Evolutionary conservation across 1,140 invertebrate genomes (phyloP).

Genomic region (Linepithema humile): DNA sequence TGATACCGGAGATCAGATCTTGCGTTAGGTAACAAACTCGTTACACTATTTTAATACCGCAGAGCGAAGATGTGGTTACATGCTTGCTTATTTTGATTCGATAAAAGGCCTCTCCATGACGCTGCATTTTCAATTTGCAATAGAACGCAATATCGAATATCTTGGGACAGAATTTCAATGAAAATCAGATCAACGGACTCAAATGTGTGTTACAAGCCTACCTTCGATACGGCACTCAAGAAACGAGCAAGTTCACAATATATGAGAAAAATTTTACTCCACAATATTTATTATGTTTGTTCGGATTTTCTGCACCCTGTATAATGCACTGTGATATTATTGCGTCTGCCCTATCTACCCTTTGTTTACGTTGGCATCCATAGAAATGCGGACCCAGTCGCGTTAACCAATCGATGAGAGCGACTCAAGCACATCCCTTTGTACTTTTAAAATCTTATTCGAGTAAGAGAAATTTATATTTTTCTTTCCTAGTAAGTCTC

Average conservation of each 20-base stretch:
- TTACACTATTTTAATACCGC: constrained; percentile 72
- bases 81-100: constrained; percentile 38
- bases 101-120: constrained; percentile 14
- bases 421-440: constrained; percentile 15
- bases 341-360: background rate
- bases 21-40: constrained; percentile 73
- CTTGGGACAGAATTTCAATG: background rate
- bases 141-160: constrained; percentile 19
- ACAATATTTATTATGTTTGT: background rate
- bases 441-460: background rate
- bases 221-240: background rate
- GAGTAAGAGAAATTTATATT: background rate
- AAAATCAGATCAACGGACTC: background rate
- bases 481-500: too few relatives aligned
- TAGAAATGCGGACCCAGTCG: constrained; percentile 56
- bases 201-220: background rate
- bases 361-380: constrained; percentile 43
- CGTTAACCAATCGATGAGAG: constrained; percentile 31
- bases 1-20: constrained; percentile 70
- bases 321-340: background rate
- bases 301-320: background rate
- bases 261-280: background rate
- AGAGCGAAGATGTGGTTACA: constrained; percentile 68
- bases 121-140: background rate
- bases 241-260: background rate